Evolutionary conservation across 2,113 vertebrate genomes (phyloP).

Genomic region (Hippocampus mohnikei): DNA sequence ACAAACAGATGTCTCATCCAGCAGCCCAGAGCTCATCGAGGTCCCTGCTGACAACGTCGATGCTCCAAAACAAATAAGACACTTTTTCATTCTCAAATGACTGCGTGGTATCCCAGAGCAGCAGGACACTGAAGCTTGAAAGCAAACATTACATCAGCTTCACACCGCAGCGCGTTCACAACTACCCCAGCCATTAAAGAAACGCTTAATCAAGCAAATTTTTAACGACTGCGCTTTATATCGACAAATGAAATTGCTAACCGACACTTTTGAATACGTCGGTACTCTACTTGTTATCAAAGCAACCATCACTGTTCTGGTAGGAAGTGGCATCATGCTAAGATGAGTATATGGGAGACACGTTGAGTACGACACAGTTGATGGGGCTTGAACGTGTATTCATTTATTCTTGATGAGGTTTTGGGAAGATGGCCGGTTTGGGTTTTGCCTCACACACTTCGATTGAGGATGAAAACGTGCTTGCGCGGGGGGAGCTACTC

Average conservation of each 20-base stretch:
- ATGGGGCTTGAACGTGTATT: too few species aligned
- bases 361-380: too few species aligned
- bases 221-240: too few species aligned
- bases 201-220: neutral
- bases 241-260: neutral
- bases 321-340: neutral
- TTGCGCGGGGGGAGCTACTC: too few species aligned
- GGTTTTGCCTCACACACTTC: too few species aligned
- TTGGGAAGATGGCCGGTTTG: too few species aligned
- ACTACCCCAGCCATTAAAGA: neutral
- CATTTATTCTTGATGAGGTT: too few species aligned
- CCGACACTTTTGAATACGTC: neutral
- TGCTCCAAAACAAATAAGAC: slow-evolving; percentile 1
- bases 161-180: neutral
- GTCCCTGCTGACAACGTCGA: neutral
- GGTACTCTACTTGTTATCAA: neutral
- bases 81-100: neutral
- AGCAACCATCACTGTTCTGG: neutral
- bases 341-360: neutral
- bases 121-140: neutral
- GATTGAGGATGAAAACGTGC: too few species aligned
- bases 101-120: neutral
- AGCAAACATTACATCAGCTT: slow-evolving; percentile 1
- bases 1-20: neutral
- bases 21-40: neutral